Percentiles rank a stretch among this genome's conserved stretches.
Evolutionary conservation across 1,140 invertebrate genomes (phyloP).

Genomic region (Drosophila pruinosa): DNA sequence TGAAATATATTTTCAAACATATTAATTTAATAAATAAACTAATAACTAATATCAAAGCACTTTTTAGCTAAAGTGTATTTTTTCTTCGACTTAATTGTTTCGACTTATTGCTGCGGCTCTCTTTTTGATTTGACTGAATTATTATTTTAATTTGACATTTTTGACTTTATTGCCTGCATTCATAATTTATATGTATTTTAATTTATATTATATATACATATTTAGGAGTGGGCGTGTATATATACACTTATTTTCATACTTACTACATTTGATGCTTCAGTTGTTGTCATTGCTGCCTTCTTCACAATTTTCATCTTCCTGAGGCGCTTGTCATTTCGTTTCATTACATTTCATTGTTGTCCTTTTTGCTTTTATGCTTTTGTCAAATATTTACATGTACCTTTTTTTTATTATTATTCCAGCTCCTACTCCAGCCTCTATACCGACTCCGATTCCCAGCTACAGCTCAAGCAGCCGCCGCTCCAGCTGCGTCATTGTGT

Average conservation of each 20-base stretch:
- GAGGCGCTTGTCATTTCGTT: constrained; percentile 63
- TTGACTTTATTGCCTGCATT: constrained; percentile 59
- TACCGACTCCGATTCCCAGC: not conserved
- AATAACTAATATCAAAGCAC: too few species aligned
- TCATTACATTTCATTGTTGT: constrained; percentile 73
- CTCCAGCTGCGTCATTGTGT: constrained; percentile 20
- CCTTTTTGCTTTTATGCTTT: constrained; percentile 66
- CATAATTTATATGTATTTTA: constrained; percentile 46
- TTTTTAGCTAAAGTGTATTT: not conserved
- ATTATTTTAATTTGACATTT: constrained; percentile 58
- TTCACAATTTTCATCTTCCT: constrained; percentile 21
- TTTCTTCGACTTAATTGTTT: not conserved
- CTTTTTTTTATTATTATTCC: constrained; percentile 34
- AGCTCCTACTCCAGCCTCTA: not conserved
- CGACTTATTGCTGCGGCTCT: not conserved
- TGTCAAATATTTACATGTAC: constrained; percentile 74
- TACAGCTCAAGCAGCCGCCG: not conserved
- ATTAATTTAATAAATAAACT: too few species aligned
- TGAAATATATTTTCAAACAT: too few species aligned
- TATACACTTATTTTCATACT: not conserved
- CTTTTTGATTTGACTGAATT: constrained; percentile 54
- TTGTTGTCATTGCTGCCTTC: not conserved
- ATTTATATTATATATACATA: not conserved
- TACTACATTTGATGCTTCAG: constrained; percentile 1
- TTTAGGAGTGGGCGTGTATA: not conserved